phyloP scores from a whole-genome alignment of 2,113 vertebrate genomes.

The Ramphastos sulfuratus region DNA sequence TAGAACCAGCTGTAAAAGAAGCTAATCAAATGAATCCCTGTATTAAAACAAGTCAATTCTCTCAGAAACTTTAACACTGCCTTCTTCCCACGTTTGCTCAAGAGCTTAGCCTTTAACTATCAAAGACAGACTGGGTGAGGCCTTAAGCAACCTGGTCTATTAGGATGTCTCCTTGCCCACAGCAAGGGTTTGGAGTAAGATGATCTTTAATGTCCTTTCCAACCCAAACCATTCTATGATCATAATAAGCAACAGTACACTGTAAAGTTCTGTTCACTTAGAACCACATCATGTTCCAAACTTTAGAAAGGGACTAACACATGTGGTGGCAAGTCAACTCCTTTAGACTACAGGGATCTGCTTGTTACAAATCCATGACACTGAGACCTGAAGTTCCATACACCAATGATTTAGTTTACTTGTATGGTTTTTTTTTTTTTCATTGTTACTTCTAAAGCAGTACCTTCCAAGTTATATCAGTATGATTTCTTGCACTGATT shows the following conservation, averaged over 20 bases:
- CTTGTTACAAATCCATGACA: background rate
- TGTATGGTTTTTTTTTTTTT: background rate
- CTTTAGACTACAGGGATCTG: background rate
- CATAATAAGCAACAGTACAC: background rate
- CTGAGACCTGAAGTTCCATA: background rate
- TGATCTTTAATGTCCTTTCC: too few species aligned
- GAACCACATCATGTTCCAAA: background rate
- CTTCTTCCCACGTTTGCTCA: background rate
- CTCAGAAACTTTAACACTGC: background rate
- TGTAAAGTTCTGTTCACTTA: background rate
- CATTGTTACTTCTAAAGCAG: background rate
- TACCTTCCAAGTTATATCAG: background rate
- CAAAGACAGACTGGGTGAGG: too few species aligned
- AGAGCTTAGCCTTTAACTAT: background rate
- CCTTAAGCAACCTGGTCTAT: too few species aligned
- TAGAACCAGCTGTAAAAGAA: background rate
- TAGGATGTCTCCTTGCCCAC: too few species aligned
- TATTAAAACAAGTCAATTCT: background rate
- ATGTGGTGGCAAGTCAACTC: background rate
- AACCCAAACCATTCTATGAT: background rate
- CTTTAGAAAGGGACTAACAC: background rate
- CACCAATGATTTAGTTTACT: background rate
- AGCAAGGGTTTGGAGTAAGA: too few species aligned
- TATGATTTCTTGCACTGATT: background rate
- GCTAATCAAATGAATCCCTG: background rate